Evolutionary conservation across 2,113 vertebrate genomes (phyloP), one percentile per base, ranked within the genome.

Genomic region (Proteles cristata): DNA sequence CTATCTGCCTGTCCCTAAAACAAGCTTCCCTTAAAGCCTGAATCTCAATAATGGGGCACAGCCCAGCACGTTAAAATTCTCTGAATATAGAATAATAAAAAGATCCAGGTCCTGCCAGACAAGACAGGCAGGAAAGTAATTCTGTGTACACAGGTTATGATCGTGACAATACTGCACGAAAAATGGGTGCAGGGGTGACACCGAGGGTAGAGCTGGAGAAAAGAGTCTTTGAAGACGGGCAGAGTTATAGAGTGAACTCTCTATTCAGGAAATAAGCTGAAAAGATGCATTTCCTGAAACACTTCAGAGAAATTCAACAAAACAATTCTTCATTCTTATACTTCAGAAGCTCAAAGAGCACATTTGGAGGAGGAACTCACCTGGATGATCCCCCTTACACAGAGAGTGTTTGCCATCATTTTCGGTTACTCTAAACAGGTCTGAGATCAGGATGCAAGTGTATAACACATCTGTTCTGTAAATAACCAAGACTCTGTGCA

Each of bases 281-380:
- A 79, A 85, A 63, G 16, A 96, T 88, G 26, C 17, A 90, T 76
- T 96, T 97, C 94, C 90, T 96, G 26, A 94, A 97, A 65, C 94
- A 71, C 33, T 71, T 66, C 33, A 61, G 77, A 89, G 43, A 96
- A 94, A 88, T 77, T 71, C 43, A 85, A 88, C 14, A 93, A 68
- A 94, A 66, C 58, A 96, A 92, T 76, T 90, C 63, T 96, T 96
- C 65, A 90, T 87, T 96, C 58, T 86, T 66, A 93, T 10, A 94
- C 7, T 69, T 86, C 53, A 89, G 65, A 96, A 50, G 86, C 25
- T 61, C 28, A 68, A 91, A 94, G 79, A 76, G 76, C 26, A 92
- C 43, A 79, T 83, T 4, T 68, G 10, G 33, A 77, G n/a, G 31
- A 87, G 50, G 21, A 71, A 91, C 8, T 88, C 58, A 88, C 23